phyloP scores from a whole-genome alignment of 2,797 vertebrate species.

The Percopsis omiscomaycus region DNA sequence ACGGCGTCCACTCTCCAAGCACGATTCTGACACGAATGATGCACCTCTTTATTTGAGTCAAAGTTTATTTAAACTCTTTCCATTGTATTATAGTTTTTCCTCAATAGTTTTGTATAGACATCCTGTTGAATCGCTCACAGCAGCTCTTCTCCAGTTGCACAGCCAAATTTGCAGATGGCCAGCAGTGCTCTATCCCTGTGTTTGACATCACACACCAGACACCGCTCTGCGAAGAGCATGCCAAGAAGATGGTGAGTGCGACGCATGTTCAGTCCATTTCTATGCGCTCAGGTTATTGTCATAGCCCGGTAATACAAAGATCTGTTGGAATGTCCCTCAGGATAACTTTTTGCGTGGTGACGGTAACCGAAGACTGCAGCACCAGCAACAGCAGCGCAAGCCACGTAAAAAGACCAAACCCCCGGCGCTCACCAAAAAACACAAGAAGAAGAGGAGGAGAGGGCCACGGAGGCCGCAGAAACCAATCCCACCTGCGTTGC shows the following conservation, averaged over 20 bases:
- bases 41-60: neutral
- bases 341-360: conserved; percentile 98
- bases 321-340: conserved; percentile 61
- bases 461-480: conserved; percentile 94
- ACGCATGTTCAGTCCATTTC: neutral
- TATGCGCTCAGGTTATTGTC: neutral
- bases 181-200: conserved; percentile 97
- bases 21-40: neutral
- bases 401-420: conserved; percentile 99
- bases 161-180: conserved; percentile 97
- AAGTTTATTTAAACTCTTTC: neutral
- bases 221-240: conserved; percentile 98
- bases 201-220: conserved; percentile 99
- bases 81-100: conserved; percentile 53
- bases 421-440: conserved; percentile 99
- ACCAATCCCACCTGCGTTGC: conserved; percentile 96
- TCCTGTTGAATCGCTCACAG: conserved; percentile 95
- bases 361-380: conserved; percentile 92
- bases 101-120: conserved; percentile 83
- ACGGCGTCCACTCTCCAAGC: neutral
- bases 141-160: conserved; percentile 99
- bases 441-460: conserved; percentile 97
- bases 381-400: conserved; percentile 98
- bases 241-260: conserved; percentile 97
- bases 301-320: neutral